A percentile compares a stretch with the other conserved stretches of the same genome.
phyloP scores from a whole-genome alignment of 2,113 vertebrate species.

The Rhineura floridana region DNA sequence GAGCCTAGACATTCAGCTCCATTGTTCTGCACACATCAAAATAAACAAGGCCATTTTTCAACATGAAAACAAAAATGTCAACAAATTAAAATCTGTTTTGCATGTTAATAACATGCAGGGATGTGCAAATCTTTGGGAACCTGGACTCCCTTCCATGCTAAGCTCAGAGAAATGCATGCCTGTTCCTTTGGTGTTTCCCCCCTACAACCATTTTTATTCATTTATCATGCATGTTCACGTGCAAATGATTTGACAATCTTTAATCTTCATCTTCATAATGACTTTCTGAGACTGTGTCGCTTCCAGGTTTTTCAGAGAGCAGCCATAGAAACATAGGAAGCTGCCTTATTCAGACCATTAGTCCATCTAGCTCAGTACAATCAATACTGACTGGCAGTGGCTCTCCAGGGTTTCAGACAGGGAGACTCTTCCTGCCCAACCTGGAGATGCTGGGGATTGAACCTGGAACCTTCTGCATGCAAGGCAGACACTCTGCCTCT shows the following conservation, averaged over 20 bases:
- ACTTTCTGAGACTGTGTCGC: background rate
- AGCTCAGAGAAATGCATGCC: slow-evolving; percentile 30
- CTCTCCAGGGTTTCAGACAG: too few relatives aligned
- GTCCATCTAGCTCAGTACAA: too few relatives aligned
- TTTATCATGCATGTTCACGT: background rate
- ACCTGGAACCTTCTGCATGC: too few relatives aligned
- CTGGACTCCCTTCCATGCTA: slow-evolving; percentile 11
- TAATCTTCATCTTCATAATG: background rate
- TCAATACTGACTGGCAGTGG: too few relatives aligned
- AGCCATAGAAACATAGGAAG: too few relatives aligned
- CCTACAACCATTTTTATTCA: background rate
- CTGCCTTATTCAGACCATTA: too few relatives aligned
- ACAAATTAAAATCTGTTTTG: slow-evolving; percentile 8
- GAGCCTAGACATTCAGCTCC: slow-evolving; percentile 39
- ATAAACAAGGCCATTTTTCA: slow-evolving; percentile 66
- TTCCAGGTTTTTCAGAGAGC: background rate
- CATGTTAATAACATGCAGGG: background rate
- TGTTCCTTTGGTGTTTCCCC: slow-evolving; percentile 48
- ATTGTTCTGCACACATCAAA: slow-evolving; percentile 64
- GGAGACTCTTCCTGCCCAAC: too few relatives aligned
- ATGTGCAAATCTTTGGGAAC: slow-evolving; percentile 43
- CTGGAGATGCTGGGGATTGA: too few relatives aligned
- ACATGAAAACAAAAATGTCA: slow-evolving; percentile 33
- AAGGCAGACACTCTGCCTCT: too few relatives aligned
- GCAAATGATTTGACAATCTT: background rate